These are phyloP conservation scores for Spodoptera picta DNA, from an alignment of 2,888 invertebrate genomes.

Conservation along the genomic window DNA sequence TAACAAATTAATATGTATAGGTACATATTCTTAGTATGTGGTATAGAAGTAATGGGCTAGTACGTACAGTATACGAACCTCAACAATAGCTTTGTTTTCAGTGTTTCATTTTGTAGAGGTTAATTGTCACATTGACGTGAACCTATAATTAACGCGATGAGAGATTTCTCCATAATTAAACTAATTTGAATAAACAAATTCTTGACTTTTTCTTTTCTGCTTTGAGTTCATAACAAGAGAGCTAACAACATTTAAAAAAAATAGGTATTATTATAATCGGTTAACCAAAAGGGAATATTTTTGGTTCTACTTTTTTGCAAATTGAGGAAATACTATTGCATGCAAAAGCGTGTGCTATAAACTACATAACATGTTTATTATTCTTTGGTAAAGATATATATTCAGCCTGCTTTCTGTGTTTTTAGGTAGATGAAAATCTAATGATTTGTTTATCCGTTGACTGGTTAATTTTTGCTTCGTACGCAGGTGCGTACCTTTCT, in stretches of 20 bases:
- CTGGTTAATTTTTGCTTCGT: constrained; percentile 14
- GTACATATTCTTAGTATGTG: not conserved
- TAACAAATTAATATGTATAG: not conserved
- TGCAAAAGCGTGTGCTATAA: constrained; percentile 2
- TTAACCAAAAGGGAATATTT: not conserved
- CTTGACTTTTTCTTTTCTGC: not conserved
- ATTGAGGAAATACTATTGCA: not conserved
- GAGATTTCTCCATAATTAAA: constrained; percentile 17
- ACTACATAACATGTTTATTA: constrained; percentile 44
- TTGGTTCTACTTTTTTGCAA: not conserved
- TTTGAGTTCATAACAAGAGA: not conserved
- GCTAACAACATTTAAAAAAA: too few relatives aligned
- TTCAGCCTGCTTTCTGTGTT: constrained; percentile 39
- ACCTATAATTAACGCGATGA: constrained; percentile 26
- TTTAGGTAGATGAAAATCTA: constrained; percentile 13
- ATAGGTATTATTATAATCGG: too few relatives aligned
- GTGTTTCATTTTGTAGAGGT: not conserved
- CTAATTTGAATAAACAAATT: constrained; percentile 1
- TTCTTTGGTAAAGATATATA: constrained; percentile 36
- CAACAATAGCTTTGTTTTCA: not conserved
- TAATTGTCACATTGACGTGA: constrained; percentile 7
- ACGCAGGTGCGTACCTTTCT: not conserved
- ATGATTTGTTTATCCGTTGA: constrained; percentile 23
- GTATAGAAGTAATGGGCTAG: too few relatives aligned
- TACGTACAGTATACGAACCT: not conserved